A percentile compares a stretch with the other conserved stretches of the same genome.
phyloP scores from a whole-genome alignment of 2,797 vertebrate species.

The Tympanoctomys barrerae region DNA sequence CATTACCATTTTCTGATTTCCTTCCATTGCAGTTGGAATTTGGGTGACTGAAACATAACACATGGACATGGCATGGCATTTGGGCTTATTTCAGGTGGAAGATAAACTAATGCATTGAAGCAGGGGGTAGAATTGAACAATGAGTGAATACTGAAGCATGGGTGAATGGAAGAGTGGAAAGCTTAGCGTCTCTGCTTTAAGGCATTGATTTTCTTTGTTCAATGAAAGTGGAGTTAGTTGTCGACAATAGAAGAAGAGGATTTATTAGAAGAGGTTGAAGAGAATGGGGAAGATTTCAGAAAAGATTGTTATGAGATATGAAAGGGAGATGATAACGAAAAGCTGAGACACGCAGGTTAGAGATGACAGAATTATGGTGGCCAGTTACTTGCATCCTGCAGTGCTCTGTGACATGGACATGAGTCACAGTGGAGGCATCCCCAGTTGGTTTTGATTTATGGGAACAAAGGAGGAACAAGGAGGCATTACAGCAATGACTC shows the following conservation, averaged over 20 bases:
- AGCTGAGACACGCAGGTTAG: neutral
- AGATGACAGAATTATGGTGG: constrained; percentile 2
- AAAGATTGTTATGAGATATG: neutral
- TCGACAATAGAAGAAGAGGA: neutral
- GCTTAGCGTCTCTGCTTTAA: neutral
- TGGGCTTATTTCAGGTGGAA: neutral
- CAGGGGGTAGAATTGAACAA: neutral
- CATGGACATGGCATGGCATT: neutral
- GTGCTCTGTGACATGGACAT: neutral
- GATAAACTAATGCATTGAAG: neutral
- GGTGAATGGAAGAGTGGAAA: neutral
- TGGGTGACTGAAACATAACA: neutral
- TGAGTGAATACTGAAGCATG: neutral
- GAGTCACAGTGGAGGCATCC: neutral
- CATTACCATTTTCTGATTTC: constrained; percentile 32
- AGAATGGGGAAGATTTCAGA: constrained; percentile 46
- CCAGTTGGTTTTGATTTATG: neutral
- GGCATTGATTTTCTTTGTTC: constrained; percentile 40
- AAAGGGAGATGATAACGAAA: neutral
- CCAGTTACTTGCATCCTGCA: neutral
- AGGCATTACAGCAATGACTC: neutral
- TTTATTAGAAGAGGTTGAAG: constrained; percentile 38
- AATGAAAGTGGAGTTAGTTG: neutral
- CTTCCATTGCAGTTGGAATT: constrained; percentile 18
- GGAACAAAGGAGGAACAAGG: neutral